Evolutionary conservation across 2,113 vertebrate genomes (phyloP), one percentile per base, ranked within the genome.

Genomic region (Euleptes europaea): DNA sequence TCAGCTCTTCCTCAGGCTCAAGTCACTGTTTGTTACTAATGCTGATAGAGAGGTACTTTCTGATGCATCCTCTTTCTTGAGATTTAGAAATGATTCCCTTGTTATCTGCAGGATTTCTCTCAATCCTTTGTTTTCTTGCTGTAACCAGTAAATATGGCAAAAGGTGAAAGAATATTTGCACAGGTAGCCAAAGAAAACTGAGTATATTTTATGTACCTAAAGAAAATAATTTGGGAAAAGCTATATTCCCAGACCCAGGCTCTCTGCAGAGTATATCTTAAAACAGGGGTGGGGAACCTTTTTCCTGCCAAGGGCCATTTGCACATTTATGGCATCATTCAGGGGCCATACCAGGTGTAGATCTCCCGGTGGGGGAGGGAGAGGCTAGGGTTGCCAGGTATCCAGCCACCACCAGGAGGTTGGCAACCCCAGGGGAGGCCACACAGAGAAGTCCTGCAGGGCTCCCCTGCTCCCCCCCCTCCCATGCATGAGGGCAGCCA

Each of bases 41-140:
- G 97, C 97, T 2, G 98, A 99, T 81, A 98, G 95, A 40, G 98
- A 98, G 0, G 97, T 97, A 92, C 94, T 98, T 84, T 99, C 98
- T 1, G 97, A 97, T 0, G 89, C 84, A 28, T 98, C 98, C 0
- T 99, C 98, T 89, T 97, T 96, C 91, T 97, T 97, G 44, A 99
- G 96, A 83, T 97, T 95, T 91, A 99, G 94, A 92, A 99, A 99
- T 0, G 98, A 98, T 90, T 99, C 98, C 47, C 98, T 97, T 72
- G 98, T 99, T 94, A 99, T 99, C 82, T 99, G 98, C 87, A 99
- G 96, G 83, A 99, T 96, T 95, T 99, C 98, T 91, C 99, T 94
- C 75, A 99, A 96, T 79, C 98, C 98, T 84, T 92, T 96, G 94
- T 99, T 99, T 96, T 99, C 99, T 94, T 97, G 95, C 96, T 97